phyloP scores from a whole-genome alignment of 37 sponge, comb jelly and placozoan species.

The Oscarella lobularis region DNA sequence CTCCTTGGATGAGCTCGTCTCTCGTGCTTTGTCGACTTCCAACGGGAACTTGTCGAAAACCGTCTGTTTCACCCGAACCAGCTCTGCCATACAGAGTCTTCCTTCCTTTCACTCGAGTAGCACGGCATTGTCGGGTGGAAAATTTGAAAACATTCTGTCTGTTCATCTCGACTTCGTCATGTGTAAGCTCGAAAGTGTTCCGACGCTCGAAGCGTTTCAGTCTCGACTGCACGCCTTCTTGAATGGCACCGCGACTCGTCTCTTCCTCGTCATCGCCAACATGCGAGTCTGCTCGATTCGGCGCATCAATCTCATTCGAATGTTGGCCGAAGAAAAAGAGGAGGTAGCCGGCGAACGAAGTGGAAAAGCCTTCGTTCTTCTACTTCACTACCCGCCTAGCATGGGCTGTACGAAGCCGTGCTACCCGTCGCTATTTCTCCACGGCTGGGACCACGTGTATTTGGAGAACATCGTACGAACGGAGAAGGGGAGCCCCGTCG shows the following conservation, averaged over 20 bases:
- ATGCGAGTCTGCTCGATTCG: constrained; percentile 45
- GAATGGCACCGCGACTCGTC: not conserved
- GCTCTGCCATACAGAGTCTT: constrained; percentile 55
- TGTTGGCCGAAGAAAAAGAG: constrained; percentile 70
- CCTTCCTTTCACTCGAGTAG: constrained; percentile 29
- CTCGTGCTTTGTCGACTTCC: not conserved
- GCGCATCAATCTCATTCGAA: constrained; percentile 55
- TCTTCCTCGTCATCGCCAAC: constrained; percentile 23
- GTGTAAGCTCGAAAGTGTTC: constrained; percentile 8
- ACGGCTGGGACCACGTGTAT: constrained; percentile 77
- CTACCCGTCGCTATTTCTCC: constrained; percentile 76
- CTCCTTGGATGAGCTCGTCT: constrained; percentile 43
- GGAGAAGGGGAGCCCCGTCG: not conserved
- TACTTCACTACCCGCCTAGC: constrained; percentile 28
- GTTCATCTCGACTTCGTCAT: not conserved
- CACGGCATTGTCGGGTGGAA: not conserved
- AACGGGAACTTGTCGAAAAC: constrained; percentile 18
- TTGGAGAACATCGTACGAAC: constrained; percentile 22
- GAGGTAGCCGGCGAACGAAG: not conserved
- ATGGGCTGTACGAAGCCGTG: constrained; percentile 21
- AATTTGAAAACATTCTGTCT: not conserved
- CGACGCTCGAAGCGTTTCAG: constrained; percentile 13
- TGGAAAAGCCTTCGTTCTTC: constrained; percentile 53
- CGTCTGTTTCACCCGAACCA: constrained; percentile 74
- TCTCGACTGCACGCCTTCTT: constrained; percentile 9